Conservation (phyloP, 2,888 invertebrate genomes). For the Monoplex corrugatus region DNA sequence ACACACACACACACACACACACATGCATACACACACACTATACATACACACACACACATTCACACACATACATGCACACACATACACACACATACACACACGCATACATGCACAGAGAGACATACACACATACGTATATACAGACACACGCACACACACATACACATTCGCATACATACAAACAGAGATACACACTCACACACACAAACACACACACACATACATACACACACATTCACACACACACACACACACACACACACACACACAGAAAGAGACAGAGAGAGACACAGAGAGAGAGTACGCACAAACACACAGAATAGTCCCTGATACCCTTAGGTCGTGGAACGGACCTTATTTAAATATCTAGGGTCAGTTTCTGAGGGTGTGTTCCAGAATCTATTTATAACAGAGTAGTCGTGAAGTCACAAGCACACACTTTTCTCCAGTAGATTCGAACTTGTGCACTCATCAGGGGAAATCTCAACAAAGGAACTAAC, state of each 20-base stretch:
- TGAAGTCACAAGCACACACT: constrained; percentile 9
- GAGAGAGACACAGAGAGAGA: not conserved
- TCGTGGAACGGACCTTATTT: too few relatives aligned
- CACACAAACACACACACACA: constrained; percentile 2
- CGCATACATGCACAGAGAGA: not conserved
- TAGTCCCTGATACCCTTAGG: too few relatives aligned
- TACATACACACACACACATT: not conserved
- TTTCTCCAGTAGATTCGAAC: too few relatives aligned
- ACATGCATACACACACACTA: too few relatives aligned
- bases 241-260: not conserved
- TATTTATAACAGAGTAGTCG: too few relatives aligned
- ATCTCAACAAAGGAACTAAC: too few relatives aligned
- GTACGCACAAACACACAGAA: constrained; percentile 4
- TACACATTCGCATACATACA: not conserved
- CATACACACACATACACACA: constrained; percentile 4
- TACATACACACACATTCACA: not conserved
- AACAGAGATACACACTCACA: not conserved
- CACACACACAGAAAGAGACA: not conserved
- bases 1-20: too few relatives aligned
- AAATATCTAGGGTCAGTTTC: too few relatives aligned
- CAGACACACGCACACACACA: constrained; percentile 1
- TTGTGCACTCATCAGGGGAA: too few relatives aligned
- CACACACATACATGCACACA: not conserved
- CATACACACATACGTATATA: not conserved
- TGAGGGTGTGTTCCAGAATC: too few relatives aligned